Evolutionary conservation across 2,888 invertebrate species (phyloP).

Genomic region (Leucozona laternaria): DNA sequence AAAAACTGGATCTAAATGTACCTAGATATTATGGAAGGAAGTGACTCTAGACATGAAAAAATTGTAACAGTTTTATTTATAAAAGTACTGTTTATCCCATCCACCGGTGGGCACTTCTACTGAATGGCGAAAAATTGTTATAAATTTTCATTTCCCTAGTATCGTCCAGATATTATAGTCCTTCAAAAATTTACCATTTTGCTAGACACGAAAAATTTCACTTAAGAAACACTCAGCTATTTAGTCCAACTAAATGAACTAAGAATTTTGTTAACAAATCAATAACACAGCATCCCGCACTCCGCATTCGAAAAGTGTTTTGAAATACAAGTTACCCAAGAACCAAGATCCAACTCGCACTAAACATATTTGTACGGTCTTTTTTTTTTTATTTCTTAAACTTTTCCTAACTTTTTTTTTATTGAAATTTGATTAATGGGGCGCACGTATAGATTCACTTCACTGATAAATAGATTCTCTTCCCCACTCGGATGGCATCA

Average conservation of each 20-base stretch:
- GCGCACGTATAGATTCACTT: slow-evolving; percentile 22
- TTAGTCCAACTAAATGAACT: background rate
- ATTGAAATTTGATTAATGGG: slow-evolving; percentile 23
- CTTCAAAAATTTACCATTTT: no score
- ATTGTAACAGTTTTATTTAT: no score
- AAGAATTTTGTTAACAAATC: background rate
- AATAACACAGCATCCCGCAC: background rate
- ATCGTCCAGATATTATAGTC: no score
- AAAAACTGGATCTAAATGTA: no score
- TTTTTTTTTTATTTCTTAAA: background rate
- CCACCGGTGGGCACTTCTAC: no score
- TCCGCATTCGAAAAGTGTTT: background rate
- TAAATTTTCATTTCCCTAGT: no score
- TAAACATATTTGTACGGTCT: background rate
- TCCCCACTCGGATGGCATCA: slow-evolving; percentile 24
- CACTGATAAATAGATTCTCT: slow-evolving; percentile 22
- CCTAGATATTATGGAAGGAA: no score
- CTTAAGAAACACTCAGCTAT: no score
- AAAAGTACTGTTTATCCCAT: no score
- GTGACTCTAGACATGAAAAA: no score
- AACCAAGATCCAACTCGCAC: background rate
- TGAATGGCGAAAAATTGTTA: no score
- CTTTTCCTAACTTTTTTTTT: background rate
- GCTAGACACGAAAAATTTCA: no score
- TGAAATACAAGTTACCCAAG: background rate